Conservation (phyloP, 2,113 vertebrate genomes). For the Panthera uncia region DNA sequence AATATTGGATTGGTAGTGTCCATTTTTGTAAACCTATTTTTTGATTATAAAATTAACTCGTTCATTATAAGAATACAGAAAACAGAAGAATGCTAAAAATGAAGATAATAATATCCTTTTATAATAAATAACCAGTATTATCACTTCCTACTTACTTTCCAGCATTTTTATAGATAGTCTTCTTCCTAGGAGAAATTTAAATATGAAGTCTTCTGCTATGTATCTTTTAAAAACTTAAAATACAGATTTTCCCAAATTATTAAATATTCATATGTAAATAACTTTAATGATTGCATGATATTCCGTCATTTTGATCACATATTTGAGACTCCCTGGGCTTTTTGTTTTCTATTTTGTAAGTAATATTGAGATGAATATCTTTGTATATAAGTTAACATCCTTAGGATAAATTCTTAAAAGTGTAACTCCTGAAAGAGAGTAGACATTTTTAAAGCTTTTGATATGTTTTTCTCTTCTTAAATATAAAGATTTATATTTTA, state of each 20-base stretch:
- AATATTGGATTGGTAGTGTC: not conserved
- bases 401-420: not conserved
- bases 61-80: not conserved
- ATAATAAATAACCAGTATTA: not conserved
- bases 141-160: not conserved
- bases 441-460: not conserved
- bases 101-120: not conserved
- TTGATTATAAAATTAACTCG: not conserved
- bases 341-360: not conserved
- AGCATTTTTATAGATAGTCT: not conserved
- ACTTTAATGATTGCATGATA: not conserved
- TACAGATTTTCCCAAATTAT: not conserved
- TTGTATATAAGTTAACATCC: not conserved
- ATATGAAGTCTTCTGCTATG: not conserved
- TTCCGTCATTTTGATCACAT: not conserved
- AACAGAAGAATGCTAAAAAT: not conserved
- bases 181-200: not conserved
- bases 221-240: slow-evolving; percentile 15
- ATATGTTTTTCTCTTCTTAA: not conserved
- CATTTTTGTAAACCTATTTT: not conserved
- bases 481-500: not conserved
- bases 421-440: not conserved
- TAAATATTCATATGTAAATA: not conserved
- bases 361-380: slow-evolving; percentile 13
- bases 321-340: not conserved